Evolutionary conservation across 2,888 invertebrate species (phyloP).

Genomic region (Heliconius sara): DNA sequence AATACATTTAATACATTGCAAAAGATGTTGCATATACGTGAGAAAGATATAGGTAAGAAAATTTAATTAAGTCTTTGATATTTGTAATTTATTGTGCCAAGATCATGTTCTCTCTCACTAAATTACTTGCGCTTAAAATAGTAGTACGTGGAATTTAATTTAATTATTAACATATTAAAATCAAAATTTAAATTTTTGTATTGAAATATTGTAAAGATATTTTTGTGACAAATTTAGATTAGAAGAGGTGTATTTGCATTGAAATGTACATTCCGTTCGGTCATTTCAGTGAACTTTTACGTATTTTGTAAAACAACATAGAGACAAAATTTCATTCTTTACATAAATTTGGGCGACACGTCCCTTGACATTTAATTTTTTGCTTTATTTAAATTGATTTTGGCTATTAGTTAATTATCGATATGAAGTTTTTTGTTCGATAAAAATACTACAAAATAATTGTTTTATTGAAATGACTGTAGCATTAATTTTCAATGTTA

Average conservation of each 20-base stretch:
- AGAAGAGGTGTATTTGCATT: too few relatives aligned
- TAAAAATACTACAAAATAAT: too few relatives aligned
- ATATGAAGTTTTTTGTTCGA: too few relatives aligned
- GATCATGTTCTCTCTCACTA: conserved; percentile 1
- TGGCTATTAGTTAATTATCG: too few relatives aligned
- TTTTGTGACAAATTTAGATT: too few relatives aligned
- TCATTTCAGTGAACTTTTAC: background rate
- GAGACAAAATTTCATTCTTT: too few relatives aligned
- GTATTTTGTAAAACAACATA: background rate
- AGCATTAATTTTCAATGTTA: too few relatives aligned
- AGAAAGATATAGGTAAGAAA: conserved; percentile 25
- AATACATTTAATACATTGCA: conserved; percentile 16
- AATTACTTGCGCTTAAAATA: background rate
- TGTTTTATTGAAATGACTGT: too few relatives aligned
- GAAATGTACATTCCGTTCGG: background rate
- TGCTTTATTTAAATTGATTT: too few relatives aligned
- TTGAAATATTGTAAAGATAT: too few relatives aligned
- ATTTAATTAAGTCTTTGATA: conserved; percentile 27
- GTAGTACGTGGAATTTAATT: background rate
- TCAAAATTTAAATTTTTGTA: background rate
- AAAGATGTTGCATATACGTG: conserved; percentile 14
- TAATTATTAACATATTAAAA: background rate
- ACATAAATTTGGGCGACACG: too few relatives aligned
- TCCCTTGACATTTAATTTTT: too few relatives aligned
- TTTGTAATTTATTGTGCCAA: conserved; percentile 22